Base-by-base conservation (phyloP, 2,797 vertebrate genomes). In the Oreortyx pictus region DNA sequence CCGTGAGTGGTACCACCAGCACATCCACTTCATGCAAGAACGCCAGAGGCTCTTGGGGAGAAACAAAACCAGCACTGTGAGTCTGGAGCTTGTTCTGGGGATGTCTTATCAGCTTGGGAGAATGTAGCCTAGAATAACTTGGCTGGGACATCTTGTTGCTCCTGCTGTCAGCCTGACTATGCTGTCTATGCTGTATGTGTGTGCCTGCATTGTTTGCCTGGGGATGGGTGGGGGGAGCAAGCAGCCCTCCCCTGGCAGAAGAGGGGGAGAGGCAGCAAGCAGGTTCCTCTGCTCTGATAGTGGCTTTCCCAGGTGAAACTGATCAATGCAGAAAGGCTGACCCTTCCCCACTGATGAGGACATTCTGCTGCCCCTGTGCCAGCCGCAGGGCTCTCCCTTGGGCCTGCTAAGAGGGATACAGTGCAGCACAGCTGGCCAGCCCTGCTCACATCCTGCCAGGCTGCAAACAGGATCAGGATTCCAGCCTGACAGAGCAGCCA, bases 1-100 rank as follows among this genome's bases (percentile, higher is more conserved):
- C 67, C 97, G 98, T 1, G 98, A 98, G 14, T 99, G 99, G 99
- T 99, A 98, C 97, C 98, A 98, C 94, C 98, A 98, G 74, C 99
- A 99, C 89, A 98, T 99, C 96, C 98, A 98, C 91, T 97, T 97
- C 19, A 98, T 99, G 86, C 98, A 98, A 29, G 98, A 99, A 79
- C 98, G 97, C 37, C 99, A 99, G 98, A 97, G 95, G 75, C 98
- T 97, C 37, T 94, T 99, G 41, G 98, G 98, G 62, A 98, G 98
- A 94, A 98, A 95, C 94, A 96, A 97, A 71, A 97, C 95, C 52
- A 93, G 96, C 80, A 66, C 83, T 6, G 99, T 99, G 95, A 98
- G 97, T 96, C 13, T 20, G 49, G 56, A 50, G 41, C 70, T 92
- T 80, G 25, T 64, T 81, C 44, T 85, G 43, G 15, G 41, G 13